phyloP scores from a whole-genome alignment of 2,797 vertebrate genomes.

The Myiothlypis chrysogaster region DNA sequence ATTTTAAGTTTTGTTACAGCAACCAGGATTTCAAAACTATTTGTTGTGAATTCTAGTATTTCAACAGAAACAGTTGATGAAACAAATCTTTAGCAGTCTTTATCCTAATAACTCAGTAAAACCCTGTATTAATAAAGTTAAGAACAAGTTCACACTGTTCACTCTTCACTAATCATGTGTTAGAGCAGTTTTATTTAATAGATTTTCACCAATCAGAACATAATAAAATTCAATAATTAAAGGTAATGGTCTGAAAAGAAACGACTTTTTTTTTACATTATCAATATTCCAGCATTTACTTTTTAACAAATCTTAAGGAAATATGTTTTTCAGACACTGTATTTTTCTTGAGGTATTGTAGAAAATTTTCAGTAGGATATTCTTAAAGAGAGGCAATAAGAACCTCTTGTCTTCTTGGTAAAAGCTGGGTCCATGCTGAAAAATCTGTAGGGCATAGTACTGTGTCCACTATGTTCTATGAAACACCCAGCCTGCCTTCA shows the following conservation, averaged over 20 bases:
- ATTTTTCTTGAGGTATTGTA: background rate
- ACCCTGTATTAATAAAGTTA: background rate
- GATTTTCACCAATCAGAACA: background rate
- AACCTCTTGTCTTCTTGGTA: background rate
- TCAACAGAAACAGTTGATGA: background rate
- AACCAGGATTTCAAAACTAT: background rate
- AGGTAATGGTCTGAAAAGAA: background rate
- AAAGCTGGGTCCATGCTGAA: background rate
- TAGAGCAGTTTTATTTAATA: background rate
- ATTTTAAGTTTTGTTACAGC: background rate
- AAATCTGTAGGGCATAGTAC: background rate
- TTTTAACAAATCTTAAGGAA: background rate
- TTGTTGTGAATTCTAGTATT: background rate
- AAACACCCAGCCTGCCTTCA: background rate
- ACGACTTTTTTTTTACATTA: fast-evolving
- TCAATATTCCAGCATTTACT: background rate
- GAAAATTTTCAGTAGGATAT: background rate
- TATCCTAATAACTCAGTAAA: background rate
- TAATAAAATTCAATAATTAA: background rate
- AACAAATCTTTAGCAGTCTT: background rate
- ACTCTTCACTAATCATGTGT: background rate
- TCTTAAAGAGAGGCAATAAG: background rate
- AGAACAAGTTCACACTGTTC: background rate
- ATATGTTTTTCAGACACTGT: background rate
- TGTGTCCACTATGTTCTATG: background rate